Evolutionary conservation across 2,113 vertebrate genomes (phyloP).

Genomic region (Vulpes lagopus): DNA sequence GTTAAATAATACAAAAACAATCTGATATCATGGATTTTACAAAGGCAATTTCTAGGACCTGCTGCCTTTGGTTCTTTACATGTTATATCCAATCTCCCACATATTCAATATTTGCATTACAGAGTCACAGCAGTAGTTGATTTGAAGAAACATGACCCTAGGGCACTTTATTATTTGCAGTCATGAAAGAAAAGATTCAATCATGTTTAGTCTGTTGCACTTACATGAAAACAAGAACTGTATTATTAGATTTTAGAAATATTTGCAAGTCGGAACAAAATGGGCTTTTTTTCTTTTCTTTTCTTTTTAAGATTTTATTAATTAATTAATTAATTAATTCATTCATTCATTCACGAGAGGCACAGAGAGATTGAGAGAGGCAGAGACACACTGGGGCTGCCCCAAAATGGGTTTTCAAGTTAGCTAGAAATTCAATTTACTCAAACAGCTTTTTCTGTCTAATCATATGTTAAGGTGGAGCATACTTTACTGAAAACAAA

Average conservation of each 20-base stretch:
- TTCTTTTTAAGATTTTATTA: too few species aligned
- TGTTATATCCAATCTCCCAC: background rate
- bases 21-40: background rate
- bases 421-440: slow-evolving; percentile 43
- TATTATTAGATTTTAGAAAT: slow-evolving; percentile 69
- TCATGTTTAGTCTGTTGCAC: slow-evolving; percentile 53
- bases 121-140: slow-evolving; percentile 20
- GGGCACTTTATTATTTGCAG: slow-evolving; percentile 61
- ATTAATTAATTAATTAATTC: too few species aligned
- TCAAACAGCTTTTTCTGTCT: slow-evolving; percentile 2
- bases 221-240: slow-evolving; percentile 55
- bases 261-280: slow-evolving; percentile 61
- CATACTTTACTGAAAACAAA: slow-evolving; percentile 2
- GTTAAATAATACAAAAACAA: slow-evolving; percentile 25
- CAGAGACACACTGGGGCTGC: too few species aligned
- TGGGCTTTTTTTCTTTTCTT: background rate
- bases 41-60: background rate
- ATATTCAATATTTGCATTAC: slow-evolving; percentile 48
- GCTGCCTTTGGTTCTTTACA: background rate
- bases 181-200: slow-evolving; percentile 64
- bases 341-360: too few species aligned
- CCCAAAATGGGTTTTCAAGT: slow-evolving; percentile 28
- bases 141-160: slow-evolving; percentile 56
- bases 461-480: background rate
- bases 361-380: too few species aligned